Conservation (phyloP, 1,140 invertebrate species). For the Papilio machaon region DNA sequence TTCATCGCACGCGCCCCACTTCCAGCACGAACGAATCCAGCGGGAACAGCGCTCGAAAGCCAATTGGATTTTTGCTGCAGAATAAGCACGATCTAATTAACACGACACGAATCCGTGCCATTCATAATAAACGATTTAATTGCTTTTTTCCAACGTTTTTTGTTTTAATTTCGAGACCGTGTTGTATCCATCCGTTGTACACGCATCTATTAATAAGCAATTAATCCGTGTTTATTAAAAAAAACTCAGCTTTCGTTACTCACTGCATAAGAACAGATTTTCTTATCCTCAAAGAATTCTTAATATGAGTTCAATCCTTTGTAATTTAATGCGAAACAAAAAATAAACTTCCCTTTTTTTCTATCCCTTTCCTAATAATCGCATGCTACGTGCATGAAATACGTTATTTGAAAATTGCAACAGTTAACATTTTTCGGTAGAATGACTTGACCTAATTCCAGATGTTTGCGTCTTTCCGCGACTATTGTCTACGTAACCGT, state of each 20-base stretch:
- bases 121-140: background rate
- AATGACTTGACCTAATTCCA: background rate
- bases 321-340: too few species aligned
- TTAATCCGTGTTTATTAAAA: too few species aligned
- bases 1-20: conserved; percentile 2
- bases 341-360: too few species aligned
- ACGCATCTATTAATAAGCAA: background rate
- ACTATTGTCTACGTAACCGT: background rate
- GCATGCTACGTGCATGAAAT: background rate
- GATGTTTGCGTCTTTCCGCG: background rate
- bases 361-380: background rate
- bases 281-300: too few species aligned
- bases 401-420: background rate
- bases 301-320: background rate
- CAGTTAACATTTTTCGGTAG: background rate
- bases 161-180: background rate
- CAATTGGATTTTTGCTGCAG: conserved; percentile 21
- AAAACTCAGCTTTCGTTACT: too few species aligned
- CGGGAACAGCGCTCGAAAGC: conserved; percentile 9
- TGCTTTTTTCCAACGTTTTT: background rate
- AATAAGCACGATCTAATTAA: conserved; percentile 24
- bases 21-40: conserved; percentile 11
- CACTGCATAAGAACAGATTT: too few species aligned
- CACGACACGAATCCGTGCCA: conserved; percentile 6
- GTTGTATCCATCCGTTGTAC: background rate